A percentile compares a stretch with the other conserved stretches of the same genome.
These are phyloP conservation scores for Euphydryas editha DNA, from an alignment of 2,888 invertebrate genomes.

Conservation along the genomic window DNA sequence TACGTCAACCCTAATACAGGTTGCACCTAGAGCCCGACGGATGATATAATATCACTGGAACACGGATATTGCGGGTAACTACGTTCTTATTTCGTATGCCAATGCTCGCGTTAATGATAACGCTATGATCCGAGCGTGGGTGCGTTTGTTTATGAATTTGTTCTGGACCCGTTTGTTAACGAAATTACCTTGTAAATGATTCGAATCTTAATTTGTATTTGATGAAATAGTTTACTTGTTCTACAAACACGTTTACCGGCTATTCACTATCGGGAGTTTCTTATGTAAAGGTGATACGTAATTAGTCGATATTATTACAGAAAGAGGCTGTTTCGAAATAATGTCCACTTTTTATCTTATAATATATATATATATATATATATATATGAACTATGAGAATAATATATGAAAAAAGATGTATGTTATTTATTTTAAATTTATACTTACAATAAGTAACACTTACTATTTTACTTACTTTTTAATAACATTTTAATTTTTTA, in stretches of 20 bases:
- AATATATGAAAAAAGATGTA: no score
- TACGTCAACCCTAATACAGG: conserved; percentile 52
- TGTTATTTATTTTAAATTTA: no score
- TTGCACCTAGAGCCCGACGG: conserved; percentile 53
- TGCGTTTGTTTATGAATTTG: conserved; percentile 56
- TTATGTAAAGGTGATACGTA: neutral
- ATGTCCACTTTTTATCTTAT: neutral
- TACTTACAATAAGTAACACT: no score
- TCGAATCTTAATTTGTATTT: conserved; percentile 11
- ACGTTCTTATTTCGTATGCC: conserved; percentile 57
- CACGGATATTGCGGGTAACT: conserved; percentile 36
- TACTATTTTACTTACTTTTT: no score
- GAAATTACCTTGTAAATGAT: conserved; percentile 21
- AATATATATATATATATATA: neutral
- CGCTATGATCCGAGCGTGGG: conserved; percentile 56
- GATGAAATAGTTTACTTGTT: conserved; percentile 9
- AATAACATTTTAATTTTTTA: no score
- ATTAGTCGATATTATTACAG: neutral
- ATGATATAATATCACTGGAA: conserved; percentile 70
- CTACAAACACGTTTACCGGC: neutral
- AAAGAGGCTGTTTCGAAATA: neutral
- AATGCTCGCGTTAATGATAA: conserved; percentile 61
- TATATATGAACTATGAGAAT: no score
- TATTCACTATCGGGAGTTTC: neutral
- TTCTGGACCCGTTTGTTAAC: conserved; percentile 20